These are phyloP conservation scores for Neelides sp. DNA, from an alignment of 1,140 invertebrate species.

Conservation along the genomic window DNA sequence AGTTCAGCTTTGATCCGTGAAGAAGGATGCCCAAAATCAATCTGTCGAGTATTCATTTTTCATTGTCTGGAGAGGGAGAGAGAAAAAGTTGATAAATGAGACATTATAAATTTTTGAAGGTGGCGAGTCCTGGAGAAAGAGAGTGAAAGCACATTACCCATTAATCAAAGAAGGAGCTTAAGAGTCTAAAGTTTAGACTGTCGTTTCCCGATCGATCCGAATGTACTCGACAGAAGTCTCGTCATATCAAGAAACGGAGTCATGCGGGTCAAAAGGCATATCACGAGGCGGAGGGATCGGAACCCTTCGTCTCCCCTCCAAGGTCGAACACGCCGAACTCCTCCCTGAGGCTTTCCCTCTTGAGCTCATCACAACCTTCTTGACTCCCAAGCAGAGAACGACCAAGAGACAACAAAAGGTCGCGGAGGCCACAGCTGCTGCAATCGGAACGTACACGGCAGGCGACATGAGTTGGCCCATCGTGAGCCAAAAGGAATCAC, in stretches of 20 bases:
- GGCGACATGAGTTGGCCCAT: slow-evolving; percentile 29
- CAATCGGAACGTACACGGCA: slow-evolving; percentile 26
- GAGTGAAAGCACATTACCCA: too few relatives aligned
- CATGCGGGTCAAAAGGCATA: slow-evolving; percentile 43
- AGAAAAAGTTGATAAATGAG: too few relatives aligned
- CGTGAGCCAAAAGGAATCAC: slow-evolving; percentile 31
- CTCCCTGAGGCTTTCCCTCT: slow-evolving; percentile 15
- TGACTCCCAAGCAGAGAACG: slow-evolving; percentile 20
- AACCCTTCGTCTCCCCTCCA: background rate
- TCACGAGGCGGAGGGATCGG: slow-evolving; percentile 41
- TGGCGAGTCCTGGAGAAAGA: too few relatives aligned
- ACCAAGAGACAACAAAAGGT: slow-evolving; percentile 27
- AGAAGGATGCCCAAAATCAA: too few relatives aligned
- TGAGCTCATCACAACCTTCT: too few relatives aligned
- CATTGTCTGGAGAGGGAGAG: too few relatives aligned
- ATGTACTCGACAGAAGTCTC: slow-evolving; percentile 74
- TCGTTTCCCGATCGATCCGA: slow-evolving; percentile 74
- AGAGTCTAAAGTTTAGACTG: slow-evolving; percentile 47
- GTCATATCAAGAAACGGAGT: slow-evolving; percentile 56
- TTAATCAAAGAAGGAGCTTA: too few relatives aligned
- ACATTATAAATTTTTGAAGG: too few relatives aligned
- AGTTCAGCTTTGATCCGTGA: too few relatives aligned
- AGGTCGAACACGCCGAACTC: background rate
- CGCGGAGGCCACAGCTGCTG: slow-evolving; percentile 24
- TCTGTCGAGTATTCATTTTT: too few relatives aligned